Conservation (phyloP, 1,140 invertebrate species). For the Cyclina sinensis region DNA sequence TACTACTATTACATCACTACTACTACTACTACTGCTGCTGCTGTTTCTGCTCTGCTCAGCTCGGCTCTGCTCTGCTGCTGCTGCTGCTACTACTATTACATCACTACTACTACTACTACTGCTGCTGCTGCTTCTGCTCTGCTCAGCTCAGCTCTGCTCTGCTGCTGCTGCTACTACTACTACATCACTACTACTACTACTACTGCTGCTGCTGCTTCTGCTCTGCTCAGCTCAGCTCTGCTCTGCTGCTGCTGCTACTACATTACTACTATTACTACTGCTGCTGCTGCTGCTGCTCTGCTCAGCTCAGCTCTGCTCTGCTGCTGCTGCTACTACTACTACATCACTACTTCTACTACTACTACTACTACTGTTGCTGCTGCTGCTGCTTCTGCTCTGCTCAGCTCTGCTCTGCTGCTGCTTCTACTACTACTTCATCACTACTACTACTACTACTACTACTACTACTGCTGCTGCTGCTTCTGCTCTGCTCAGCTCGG, state of each 20-base stretch:
- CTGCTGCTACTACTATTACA: constrained; percentile 19
- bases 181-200: background rate
- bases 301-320: too few relatives aligned
- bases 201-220: too few relatives aligned
- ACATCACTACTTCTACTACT: background rate
- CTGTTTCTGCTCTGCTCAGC: background rate
- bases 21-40: constrained; percentile 1
- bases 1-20: constrained; percentile 20
- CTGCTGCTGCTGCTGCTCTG: constrained; percentile 4
- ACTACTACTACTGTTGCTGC: constrained; percentile 22
- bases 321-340: constrained; percentile 25
- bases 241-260: too few relatives aligned
- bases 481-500: background rate
- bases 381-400: too few relatives aligned
- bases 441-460: constrained; percentile 34
- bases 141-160: background rate
- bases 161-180: constrained; percentile 6
- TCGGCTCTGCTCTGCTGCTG: background rate
- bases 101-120: constrained; percentile 4
- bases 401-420: background rate
- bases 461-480: background rate
- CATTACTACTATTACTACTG: constrained; percentile 34
- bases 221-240: too few relatives aligned
- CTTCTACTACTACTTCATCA: too few relatives aligned
- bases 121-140: background rate